Evolutionary conservation across 2,113 vertebrate species (phyloP).

Genomic region (Apodemus speciosus): DNA sequence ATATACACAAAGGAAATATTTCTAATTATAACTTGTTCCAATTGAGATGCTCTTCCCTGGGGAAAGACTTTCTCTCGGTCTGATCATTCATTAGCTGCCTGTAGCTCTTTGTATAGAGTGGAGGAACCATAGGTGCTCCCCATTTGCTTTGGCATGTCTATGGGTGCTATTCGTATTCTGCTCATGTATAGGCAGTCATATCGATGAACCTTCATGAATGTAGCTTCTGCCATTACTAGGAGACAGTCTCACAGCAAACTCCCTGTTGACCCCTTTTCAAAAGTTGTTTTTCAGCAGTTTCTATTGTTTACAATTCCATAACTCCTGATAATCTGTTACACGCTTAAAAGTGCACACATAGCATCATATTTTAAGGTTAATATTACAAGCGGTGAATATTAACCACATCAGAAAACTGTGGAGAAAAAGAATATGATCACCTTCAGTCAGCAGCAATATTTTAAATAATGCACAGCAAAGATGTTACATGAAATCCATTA

Average conservation of each 20-base stretch:
- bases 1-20: neutral
- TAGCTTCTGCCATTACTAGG: neutral
- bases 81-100: neutral
- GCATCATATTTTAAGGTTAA: constrained; percentile 31
- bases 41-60: neutral
- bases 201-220: neutral
- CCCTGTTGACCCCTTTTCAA: neutral
- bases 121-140: neutral
- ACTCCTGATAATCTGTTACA: constrained; percentile 45
- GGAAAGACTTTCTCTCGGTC: neutral
- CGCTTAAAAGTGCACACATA: constrained; percentile 55
- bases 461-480: constrained; percentile 81
- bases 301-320: constrained; percentile 59
- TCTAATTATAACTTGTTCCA: neutral
- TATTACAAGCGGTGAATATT: constrained; percentile 64
- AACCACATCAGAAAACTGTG: constrained; percentile 67
- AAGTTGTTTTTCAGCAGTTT: neutral
- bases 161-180: neutral
- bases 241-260: neutral
- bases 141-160: neutral
- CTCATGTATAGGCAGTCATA: too few relatives aligned
- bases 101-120: too few relatives aligned
- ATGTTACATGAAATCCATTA: constrained; percentile 81
- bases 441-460: constrained; percentile 77
- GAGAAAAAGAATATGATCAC: constrained; percentile 68